A percentile compares a stretch with the other conserved stretches of the same genome.
Evolutionary conservation across 2,113 vertebrate genomes (phyloP).

Genomic region (Chamaetylas fuelleborni): DNA sequence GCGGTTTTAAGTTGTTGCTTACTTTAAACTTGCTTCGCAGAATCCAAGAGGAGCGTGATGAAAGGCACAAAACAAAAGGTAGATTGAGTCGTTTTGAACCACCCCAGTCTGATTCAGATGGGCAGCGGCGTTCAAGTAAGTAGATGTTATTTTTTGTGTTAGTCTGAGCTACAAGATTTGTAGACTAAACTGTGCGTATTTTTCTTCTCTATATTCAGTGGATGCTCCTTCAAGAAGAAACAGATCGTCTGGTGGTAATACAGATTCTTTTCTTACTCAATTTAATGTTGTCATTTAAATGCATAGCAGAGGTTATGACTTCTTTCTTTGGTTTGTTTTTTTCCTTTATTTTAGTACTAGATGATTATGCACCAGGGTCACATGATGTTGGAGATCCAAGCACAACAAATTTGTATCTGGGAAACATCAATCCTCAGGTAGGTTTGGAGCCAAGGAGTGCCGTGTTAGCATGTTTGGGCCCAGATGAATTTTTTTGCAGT

Average conservation of each 20-base stretch:
- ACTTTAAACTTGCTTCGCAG: constrained; percentile 67
- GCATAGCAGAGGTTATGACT: constrained; percentile 53
- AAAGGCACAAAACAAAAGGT: constrained; percentile 95
- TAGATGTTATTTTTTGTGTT: constrained; percentile 24
- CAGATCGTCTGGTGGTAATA: constrained; percentile 97
- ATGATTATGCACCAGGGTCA: constrained; percentile 96
- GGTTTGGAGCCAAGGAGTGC: neutral
- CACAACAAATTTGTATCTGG: constrained; percentile 97
- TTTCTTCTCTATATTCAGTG: constrained; percentile 79
- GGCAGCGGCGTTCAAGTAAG: constrained; percentile 91
- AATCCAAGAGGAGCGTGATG: constrained; percentile 97
- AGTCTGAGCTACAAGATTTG: neutral
- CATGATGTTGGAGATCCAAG: constrained; percentile 98
- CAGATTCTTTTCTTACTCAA: constrained; percentile 57
- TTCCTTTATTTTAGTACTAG: constrained; percentile 81
- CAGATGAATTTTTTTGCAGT: neutral
- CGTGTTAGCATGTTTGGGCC: neutral
- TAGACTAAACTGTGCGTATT: constrained; percentile 1
- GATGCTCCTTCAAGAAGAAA: constrained; percentile 97
- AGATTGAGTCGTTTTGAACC: constrained; percentile 97
- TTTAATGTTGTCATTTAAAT: constrained; percentile 23
- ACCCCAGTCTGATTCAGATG: constrained; percentile 84
- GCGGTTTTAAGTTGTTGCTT: neutral
- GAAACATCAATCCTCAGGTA: constrained; percentile 99
- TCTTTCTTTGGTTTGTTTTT: neutral